Base-by-base conservation (phyloP, 64 coral and sea anemone species). In the Anthopleura sola region DNA sequence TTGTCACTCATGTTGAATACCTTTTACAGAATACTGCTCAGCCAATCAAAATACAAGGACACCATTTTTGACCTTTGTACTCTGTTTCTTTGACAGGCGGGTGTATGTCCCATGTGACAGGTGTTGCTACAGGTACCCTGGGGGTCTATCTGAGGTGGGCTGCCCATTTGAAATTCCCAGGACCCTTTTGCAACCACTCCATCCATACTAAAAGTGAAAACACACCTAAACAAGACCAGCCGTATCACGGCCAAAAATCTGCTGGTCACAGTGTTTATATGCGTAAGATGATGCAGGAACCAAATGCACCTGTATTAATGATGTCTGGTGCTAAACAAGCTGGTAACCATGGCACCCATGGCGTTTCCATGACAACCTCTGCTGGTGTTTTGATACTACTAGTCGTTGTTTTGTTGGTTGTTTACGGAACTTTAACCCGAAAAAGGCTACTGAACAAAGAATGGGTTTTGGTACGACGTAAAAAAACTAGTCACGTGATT, bases 81-180 rank as follows among this genome's bases (percentile, higher is more conserved):
- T 62, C 7, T 26, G 60, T 75, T 54, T 6, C 18, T 36, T 83
- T 55, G 18, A 29, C 75, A 89, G 90, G 91, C 81, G 97, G 97
- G 0, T 99, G 97, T 58, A 33, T 87, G 86, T 94, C 93, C 2
- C 97, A 99, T 69, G 37, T 95, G 4, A 92, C 97, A 36, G 97
- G 97, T 36, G 97, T 99, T 6, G 97, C 97, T 12, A 62, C 87
- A 34, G 93, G 92, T 9, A 20, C 92, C 23, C 20, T 99, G 21
- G 92, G 92, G 3, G 68, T 95, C 18, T 99, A 99, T 75, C 51
- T 92, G 1, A 86, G 87, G 54, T 99, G 97, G 97, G 32, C 93
- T 58, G 47, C 92, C 18, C 57, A 87, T 83, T 33, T 86, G 5
- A 71, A 15, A 71, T 71, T 26, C 34, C 36, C 28, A 78, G 37